Conservation (phyloP, 2,888 invertebrate species). For the Orgyia antiqua region DNA sequence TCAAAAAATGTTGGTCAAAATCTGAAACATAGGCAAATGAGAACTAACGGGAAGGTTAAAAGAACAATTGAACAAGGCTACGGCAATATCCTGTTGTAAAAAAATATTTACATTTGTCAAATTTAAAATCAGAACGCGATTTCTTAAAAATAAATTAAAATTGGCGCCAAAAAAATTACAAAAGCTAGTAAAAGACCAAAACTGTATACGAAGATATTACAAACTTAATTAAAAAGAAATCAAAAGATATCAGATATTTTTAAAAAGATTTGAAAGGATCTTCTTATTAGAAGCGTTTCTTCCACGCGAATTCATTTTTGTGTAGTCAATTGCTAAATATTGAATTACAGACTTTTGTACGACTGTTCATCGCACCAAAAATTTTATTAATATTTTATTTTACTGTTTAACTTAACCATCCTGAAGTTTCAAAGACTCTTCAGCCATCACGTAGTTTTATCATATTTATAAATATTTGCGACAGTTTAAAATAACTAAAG, state of each 20-base stretch:
- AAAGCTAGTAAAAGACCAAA: too few species aligned
- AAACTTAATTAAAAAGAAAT: slow-evolving; percentile 6
- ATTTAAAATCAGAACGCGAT: neutral
- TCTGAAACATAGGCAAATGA: slow-evolving; percentile 2
- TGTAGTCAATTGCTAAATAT: slow-evolving; percentile 18
- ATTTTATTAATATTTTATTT: too few species aligned
- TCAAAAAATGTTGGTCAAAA: slow-evolving; percentile 11
- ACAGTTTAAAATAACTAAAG: too few species aligned
- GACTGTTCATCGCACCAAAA: neutral
- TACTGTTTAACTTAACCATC: too few species aligned
- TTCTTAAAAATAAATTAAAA: too few species aligned
- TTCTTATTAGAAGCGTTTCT: slow-evolving; percentile 16
- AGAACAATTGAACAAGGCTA: neutral
- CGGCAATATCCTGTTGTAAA: neutral
- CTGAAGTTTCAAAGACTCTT: too few species aligned
- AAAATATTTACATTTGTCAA: neutral
- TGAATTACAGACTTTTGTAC: slow-evolving; percentile 25
- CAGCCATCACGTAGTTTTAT: too few species aligned
- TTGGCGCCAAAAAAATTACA: too few species aligned
- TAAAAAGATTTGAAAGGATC: slow-evolving; percentile 12
- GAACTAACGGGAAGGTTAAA: neutral
- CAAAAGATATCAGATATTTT: slow-evolving; percentile 5
- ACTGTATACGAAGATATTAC: too few species aligned
- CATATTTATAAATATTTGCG: too few species aligned
- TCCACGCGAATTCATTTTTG: slow-evolving; percentile 16